Conservation (phyloP, 1,140 invertebrate genomes). For the Hycleus cichorii region DNA sequence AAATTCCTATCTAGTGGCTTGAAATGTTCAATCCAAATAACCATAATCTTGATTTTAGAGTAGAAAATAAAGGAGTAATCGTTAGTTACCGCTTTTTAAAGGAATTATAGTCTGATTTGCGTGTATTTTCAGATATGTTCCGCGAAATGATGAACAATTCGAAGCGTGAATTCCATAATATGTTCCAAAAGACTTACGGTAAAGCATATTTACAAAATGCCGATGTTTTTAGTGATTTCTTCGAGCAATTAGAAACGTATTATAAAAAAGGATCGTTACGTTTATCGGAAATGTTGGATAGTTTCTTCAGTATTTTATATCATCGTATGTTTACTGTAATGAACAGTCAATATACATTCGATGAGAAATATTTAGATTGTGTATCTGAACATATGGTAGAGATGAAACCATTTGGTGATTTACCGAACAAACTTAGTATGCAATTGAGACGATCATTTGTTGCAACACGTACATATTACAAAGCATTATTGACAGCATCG, state of each 20-base stretch:
- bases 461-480: conserved; percentile 86
- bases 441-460: conserved; percentile 90
- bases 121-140: conserved; percentile 67
- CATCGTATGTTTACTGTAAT: conserved; percentile 94
- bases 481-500: conserved; percentile 73
- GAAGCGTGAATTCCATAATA: conserved; percentile 79
- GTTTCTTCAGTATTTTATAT: conserved; percentile 88
- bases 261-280: conserved; percentile 76
- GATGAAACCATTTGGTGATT: conserved; percentile 89
- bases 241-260: conserved; percentile 83
- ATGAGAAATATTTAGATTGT: conserved; percentile 73
- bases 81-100: background rate
- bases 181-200: conserved; percentile 94
- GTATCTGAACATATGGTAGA: conserved; percentile 86
- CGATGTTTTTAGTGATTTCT: conserved; percentile 86
- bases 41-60: too few relatives aligned
- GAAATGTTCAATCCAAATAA: too few relatives aligned
- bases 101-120: background rate
- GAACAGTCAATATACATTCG: conserved; percentile 83
- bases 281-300: conserved; percentile 79
- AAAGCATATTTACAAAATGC: conserved; percentile 91
- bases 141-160: conserved; percentile 73
- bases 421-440: conserved; percentile 79
- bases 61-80: too few relatives aligned
- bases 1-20: too few relatives aligned